Conservation (phyloP, 2,888 invertebrate species). For the Apotomis betuletana region DNA sequence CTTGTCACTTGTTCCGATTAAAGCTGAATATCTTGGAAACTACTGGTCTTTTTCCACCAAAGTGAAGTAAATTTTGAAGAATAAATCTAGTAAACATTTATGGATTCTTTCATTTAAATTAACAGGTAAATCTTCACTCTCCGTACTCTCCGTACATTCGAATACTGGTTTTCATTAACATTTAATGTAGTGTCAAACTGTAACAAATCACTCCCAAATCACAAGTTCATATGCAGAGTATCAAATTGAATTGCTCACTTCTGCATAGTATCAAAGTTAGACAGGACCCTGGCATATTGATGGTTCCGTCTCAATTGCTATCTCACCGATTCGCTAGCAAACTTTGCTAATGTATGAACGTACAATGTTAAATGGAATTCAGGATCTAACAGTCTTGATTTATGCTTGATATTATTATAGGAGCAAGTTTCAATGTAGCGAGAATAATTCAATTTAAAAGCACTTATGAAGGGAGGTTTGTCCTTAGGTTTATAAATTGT, state of each 20-base stretch:
- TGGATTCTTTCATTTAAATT: no score
- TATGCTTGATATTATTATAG: constrained; percentile 11
- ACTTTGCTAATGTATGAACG: constrained; percentile 23
- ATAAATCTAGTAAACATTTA: no score
- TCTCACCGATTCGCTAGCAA: constrained; percentile 4
- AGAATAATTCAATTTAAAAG: neutral
- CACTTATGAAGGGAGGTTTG: neutral
- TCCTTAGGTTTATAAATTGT: no score
- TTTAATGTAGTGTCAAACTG: neutral
- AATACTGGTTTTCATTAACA: neutral
- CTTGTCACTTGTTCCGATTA: no score
- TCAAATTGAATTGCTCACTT: constrained; percentile 11
- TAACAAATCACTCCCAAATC: neutral
- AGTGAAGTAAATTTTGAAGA: no score
- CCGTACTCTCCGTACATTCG: no score
- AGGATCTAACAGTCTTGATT: constrained; percentile 12
- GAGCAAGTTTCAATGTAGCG: neutral
- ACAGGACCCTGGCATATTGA: constrained; percentile 24
- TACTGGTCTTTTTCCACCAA: no score
- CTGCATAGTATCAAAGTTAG: constrained; percentile 16
- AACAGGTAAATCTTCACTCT: no score
- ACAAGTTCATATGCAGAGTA: neutral
- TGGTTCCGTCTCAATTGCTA: constrained; percentile 9
- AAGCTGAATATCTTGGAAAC: no score
- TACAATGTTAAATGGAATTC: constrained; percentile 28